Base-by-base conservation (phyloP, 1,140 invertebrate species). In the Lepidotrigona ventralis region DNA sequence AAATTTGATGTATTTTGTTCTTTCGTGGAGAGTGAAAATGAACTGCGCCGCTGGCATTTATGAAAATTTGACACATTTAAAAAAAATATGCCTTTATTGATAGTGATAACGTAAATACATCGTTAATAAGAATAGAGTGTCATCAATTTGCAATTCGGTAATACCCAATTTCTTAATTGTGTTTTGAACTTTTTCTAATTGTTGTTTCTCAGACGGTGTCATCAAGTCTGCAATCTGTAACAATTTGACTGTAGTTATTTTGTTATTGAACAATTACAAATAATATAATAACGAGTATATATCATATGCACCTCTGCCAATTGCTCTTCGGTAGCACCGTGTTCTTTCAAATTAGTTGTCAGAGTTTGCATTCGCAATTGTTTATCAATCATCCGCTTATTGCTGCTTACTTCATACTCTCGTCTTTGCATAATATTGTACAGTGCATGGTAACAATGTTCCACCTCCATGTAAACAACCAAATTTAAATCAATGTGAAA, bases 381-480 rank as follows among this genome's bases (percentile, higher is more conserved):
- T 93, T 98, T 98, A 87, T 98, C 98, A 74, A 98, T 96, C 81
- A 98, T 95, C 54, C 97, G 95, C 89, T 96, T 96, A 92, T 98
- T 96, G 76, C 95, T 93, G 15, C 89, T 92, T 54, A 94, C 95
- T 91, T 97, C 96, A 89, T 96, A 94, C 68, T 95, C 95, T 66
- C 95, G 95, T 72, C 96, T 95, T 4, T 94, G 94, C 83, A 96
- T 95, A 51, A 95, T 94, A 94, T 98, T 98, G 91, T 96, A 97
- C 23, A 98, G 90, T 17, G 97, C 95, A 90, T 97, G 97, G 91
- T 96, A 97, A 91, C 96, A 97, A 89, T 96, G 95, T 90, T 98
- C 96, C 23, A 97, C 92, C 46, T 96, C 92, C 95, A 96, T 97
- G 80, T 96, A 94, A n/a, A 96, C 96, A 33, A 98, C 96, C 95